Evolutionary conservation across 2,113 vertebrate genomes (phyloP), one percentile per base, ranked within the genome.

Genomic region (Oceanites oceanicus): DNA sequence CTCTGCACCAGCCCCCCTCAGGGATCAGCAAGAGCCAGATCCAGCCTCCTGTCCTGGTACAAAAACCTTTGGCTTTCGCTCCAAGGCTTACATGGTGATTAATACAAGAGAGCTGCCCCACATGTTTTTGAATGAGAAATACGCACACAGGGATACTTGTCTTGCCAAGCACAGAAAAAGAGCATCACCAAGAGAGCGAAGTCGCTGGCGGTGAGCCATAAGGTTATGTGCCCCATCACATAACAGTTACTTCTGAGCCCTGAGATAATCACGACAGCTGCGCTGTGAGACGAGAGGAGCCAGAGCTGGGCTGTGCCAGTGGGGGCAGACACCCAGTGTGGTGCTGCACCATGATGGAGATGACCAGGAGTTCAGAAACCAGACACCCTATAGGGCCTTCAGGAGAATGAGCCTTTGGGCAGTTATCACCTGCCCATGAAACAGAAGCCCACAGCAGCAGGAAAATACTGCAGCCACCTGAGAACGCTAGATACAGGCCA

Each of bases 301-400:
- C 27, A 44, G 44, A 72, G 63, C 16, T 15, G 13, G 44, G 34
- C 34, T 63, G 34, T 71, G 49, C 25, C 10, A 17, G 8, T 1
- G 1, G n/a, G 29, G 20, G 9, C 36, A 74, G 36, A 56, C 5
- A 5, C 34, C 42, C 53, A 80, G 32, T 1, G 0, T 1, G 0
- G 27, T 44, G 47, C 27, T 62, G 76, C 10, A 52, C 40, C 40
- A 45, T 1, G 4, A 59, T 34, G n/a, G 50, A 66, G 34, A 25
- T 9, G 17, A 53, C 29, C 38, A 71, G n/a, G 19, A 76, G 34
- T 12, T 77, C 53, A 78, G 59, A 63, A 62, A 73, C 21, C 59
- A 44, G 40, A 44, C 21, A 34, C 7, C 3, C 20, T 22, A 3
- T 2, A 22, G 7, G 40, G n/a, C 36, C 20, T 67, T 49, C 49